Base-by-base conservation (phyloP, 2,797 vertebrate species). In the Aplochiton taeniatus region DNA sequence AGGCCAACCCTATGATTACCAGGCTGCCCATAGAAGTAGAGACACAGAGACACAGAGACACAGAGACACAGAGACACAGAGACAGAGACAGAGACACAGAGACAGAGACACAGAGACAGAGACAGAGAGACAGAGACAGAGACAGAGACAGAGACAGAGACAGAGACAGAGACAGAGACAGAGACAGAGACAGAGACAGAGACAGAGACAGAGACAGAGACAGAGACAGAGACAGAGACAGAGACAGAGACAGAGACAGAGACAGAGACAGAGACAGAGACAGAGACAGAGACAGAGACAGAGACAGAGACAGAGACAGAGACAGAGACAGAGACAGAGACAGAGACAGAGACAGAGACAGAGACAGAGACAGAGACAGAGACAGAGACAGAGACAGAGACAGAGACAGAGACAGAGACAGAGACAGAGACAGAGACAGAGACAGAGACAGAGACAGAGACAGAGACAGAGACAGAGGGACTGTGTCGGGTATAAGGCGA, bases 11-110 rank as follows among this genome's bases (percentile, higher is more conserved):
- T 76, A 74, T 83, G 81, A 76, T 80, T 74, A 83, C 77, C 78
- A 82, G 63, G 84, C 31, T 3, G 31, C 71, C 72, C 77, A 73
- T 70, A 61, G 82, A 82, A 82, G 74, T 71, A 75, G 66, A 83
- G 77, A 71, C 78, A 71, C 42, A 58, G 14, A 43, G 42, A 19
- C 8, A 55, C 20, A 45, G 4, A 7, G 47, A 51, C 41, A 42
- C n/a, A 48, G 50, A 16, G 45, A 19, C 18, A 31, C 45, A 9
- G 12, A 19, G 19, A 45, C 47, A 50, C 9, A 43, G 8, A 48
- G 4, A 5, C 1, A 9, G 51, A 31, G 41, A 18, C 9, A 55
- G n/a, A 17, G 51, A 53, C 20, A 14, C 45, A 13, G 16, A 55
- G 20, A 55, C 13, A 17, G 20, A 17, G 10, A 55, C 17, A 19